A percentile compares a stretch with the other conserved stretches of the same genome.
These are phyloP conservation scores for Nesometra sesokonis DNA, from an alignment of 35 echinoderm and acorn worm genomes.

Conservation along the genomic window DNA sequence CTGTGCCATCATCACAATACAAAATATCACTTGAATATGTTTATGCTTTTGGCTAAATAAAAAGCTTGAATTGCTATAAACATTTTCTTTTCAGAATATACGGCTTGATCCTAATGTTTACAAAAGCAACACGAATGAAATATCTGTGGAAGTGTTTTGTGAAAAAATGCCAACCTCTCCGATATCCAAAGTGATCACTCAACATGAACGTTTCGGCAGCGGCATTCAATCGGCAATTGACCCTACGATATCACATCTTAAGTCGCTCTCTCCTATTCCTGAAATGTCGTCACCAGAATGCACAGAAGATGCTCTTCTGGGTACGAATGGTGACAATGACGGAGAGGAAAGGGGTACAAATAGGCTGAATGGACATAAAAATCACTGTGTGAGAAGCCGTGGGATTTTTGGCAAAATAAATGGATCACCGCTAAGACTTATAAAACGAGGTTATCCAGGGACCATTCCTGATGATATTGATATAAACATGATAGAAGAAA, in stretches of 20 bases:
- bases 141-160: not conserved
- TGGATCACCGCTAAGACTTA: not conserved
- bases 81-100: not conserved
- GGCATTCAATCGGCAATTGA: not conserved
- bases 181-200: not conserved
- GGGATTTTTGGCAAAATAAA: not conserved
- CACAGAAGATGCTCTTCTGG: conserved; percentile 1
- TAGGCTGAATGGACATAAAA: not conserved
- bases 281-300: conserved; percentile 87
- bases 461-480: not conserved
- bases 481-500: not conserved
- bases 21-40: too few relatives aligned
- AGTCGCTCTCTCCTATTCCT: conserved; percentile 67
- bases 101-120: not conserved
- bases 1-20: too few relatives aligned
- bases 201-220: not conserved
- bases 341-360: not conserved
- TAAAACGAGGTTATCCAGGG: not conserved
- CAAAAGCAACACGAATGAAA: not conserved
- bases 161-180: not conserved
- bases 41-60: too few relatives aligned
- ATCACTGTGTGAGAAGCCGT: not conserved
- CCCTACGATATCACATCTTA: not conserved
- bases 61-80: too few relatives aligned
- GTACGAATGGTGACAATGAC: not conserved